These are phyloP conservation scores for Salmo trutta DNA, from an alignment of 2,797 vertebrate genomes.

Conservation along the genomic window DNA sequence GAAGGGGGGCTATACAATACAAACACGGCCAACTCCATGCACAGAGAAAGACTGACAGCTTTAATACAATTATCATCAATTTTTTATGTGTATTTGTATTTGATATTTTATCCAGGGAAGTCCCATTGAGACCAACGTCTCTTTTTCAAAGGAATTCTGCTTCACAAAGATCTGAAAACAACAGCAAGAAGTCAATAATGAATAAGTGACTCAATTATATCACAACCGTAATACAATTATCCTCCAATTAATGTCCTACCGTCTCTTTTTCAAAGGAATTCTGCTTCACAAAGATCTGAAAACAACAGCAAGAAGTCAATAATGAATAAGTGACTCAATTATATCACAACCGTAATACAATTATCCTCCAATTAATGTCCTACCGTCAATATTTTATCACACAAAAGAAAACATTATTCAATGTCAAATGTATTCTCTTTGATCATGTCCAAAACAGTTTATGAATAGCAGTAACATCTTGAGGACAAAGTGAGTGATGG, in stretches of 20 bases:
- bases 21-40: neutral
- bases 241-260: neutral
- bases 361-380: neutral
- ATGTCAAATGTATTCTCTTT: neutral
- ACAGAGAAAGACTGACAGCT: neutral
- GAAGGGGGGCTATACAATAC: constrained; percentile 16
- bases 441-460: neutral
- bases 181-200: neutral
- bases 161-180: neutral
- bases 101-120: neutral
- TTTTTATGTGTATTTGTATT: too few relatives aligned
- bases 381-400: neutral
- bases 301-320: neutral
- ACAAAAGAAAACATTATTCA: neutral
- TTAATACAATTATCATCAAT: neutral
- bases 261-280: too few relatives aligned
- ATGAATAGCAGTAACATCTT: neutral
- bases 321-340: too few relatives aligned
- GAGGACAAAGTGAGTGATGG: neutral
- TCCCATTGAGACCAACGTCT: too few relatives aligned
- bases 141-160: too few relatives aligned
- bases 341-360: neutral
- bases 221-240: neutral
- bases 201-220: too few relatives aligned
- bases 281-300: too few relatives aligned